phyloP scores from a whole-genome alignment of 2,113 vertebrate genomes.

The Peucedramus taeniatus region DNA sequence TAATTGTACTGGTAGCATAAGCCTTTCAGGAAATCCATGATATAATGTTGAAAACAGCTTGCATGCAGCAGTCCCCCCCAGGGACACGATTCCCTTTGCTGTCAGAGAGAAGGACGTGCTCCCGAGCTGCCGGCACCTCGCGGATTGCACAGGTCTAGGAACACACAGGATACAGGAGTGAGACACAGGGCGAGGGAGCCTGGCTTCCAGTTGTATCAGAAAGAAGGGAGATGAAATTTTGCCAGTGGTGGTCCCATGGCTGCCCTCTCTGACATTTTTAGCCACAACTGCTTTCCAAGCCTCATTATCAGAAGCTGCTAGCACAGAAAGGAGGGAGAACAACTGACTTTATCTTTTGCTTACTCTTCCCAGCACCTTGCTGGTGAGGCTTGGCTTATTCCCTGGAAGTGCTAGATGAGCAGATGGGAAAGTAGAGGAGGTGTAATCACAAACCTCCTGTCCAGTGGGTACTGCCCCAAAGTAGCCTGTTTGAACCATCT shows the following conservation, averaged over 20 bases:
- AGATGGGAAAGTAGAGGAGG: neutral
- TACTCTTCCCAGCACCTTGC: neutral
- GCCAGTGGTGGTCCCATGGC: neutral
- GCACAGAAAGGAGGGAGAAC: neutral
- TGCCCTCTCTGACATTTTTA: neutral
- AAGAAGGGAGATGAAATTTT: neutral
- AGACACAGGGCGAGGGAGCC: neutral
- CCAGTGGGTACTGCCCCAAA: neutral
- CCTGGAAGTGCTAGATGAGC: neutral
- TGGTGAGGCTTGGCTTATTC: neutral
- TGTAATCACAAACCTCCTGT: neutral
- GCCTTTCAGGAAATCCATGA: neutral
- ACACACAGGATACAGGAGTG: fast-evolving
- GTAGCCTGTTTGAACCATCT: neutral
- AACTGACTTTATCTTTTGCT: neutral
- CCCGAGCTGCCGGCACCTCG: fast-evolving
- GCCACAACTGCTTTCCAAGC: neutral
- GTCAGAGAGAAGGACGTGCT: neutral
- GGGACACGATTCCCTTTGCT: neutral
- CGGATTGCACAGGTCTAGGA: neutral
- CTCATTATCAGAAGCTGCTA: neutral
- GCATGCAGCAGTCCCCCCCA: neutral
- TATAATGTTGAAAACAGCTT: neutral
- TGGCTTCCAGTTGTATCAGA: neutral
- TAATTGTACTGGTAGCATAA: neutral